Evolutionary conservation across 2,797 vertebrate genomes (phyloP).

Genomic region (Enteromius argenteus): DNA sequence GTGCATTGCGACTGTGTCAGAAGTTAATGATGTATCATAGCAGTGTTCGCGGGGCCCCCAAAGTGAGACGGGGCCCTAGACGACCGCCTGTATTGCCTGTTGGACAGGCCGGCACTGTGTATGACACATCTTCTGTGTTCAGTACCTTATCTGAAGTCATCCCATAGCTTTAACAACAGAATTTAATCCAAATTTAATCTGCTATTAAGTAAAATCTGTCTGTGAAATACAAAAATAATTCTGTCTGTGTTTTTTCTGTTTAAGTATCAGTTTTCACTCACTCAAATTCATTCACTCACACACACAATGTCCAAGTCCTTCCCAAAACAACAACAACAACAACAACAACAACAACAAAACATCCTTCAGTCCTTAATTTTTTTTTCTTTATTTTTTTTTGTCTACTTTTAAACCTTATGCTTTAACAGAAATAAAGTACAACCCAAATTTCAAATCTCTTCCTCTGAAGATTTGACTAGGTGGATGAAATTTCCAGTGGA

Average conservation of each 20-base stretch:
- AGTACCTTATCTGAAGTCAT: slow-evolving; percentile 7
- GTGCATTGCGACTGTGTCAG: too few relatives aligned
- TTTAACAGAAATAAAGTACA: neutral
- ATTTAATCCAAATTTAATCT: neutral
- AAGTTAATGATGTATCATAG: too few relatives aligned
- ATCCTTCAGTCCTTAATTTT: too few relatives aligned
- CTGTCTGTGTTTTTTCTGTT: neutral
- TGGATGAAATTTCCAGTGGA: neutral
- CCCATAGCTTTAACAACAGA: neutral
- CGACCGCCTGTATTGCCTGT: too few relatives aligned
- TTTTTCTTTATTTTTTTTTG: too few relatives aligned
- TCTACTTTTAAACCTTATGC: neutral
- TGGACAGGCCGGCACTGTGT: too few relatives aligned
- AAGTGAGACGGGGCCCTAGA: too few relatives aligned
- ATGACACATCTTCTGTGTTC: neutral
- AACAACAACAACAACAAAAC: too few relatives aligned
- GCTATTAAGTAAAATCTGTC: neutral
- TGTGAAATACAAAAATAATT: neutral
- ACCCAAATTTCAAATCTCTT: neutral
- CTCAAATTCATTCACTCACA: neutral
- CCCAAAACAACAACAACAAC: too few relatives aligned
- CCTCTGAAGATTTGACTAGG: neutral
- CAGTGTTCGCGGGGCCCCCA: too few relatives aligned
- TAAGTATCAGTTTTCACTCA: neutral
- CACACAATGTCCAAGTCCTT: neutral